phyloP scores from a whole-genome alignment of 2,797 vertebrate species.

The Bradypus variegatus region DNA sequence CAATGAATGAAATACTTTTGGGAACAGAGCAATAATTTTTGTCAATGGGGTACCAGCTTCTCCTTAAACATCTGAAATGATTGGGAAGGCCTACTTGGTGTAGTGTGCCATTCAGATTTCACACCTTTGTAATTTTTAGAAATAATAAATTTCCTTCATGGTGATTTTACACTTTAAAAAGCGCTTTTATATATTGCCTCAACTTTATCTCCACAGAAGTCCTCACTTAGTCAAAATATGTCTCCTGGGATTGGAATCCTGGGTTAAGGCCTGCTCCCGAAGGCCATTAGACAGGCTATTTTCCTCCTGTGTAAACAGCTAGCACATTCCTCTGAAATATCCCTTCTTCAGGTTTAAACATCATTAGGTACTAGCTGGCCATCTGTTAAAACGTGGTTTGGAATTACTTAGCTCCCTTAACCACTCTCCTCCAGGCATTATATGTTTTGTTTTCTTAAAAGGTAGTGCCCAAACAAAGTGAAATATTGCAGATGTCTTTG shows the following conservation, averaged over 20 bases:
- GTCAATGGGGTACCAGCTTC: not conserved
- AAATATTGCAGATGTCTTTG: not conserved
- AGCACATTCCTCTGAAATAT: not conserved
- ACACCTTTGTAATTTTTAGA: not conserved
- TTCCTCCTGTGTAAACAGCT: not conserved
- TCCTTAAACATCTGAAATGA: not conserved
- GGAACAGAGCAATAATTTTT: not conserved
- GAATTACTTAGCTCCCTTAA: not conserved
- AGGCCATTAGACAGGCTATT: not conserved
- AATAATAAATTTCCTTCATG: not conserved
- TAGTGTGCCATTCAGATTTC: not conserved
- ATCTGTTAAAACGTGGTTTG: not conserved
- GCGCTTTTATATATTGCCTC: not conserved
- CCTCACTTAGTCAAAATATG: not conserved
- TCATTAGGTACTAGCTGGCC: not conserved
- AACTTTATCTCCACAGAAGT: not conserved
- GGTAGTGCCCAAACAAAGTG: not conserved
- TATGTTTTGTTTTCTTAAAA: not conserved
- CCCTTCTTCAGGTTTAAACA: not conserved
- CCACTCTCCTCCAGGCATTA: not conserved
- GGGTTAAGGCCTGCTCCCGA: no score
- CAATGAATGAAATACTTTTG: not conserved
- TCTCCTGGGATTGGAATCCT: not conserved
- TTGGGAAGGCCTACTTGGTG: not conserved
- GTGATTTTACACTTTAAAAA: not conserved